Conservation (phyloP, 1,140 invertebrate species). For the Penaeus indicus region DNA sequence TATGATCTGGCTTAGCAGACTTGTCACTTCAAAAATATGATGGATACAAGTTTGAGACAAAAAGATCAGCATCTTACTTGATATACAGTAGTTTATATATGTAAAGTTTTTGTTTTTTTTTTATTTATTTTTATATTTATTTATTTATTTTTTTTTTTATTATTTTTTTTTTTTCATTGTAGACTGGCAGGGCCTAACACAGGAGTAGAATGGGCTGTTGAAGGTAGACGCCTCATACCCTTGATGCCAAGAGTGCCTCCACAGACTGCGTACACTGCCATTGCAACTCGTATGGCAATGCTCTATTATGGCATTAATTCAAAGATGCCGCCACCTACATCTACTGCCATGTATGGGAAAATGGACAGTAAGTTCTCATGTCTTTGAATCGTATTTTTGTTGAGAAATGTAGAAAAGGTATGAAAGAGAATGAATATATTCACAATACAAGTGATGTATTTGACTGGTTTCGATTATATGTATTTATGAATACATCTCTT, state of each 20-base stretch:
- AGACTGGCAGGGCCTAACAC: slow-evolving; percentile 86
- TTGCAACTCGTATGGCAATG: slow-evolving; percentile 81
- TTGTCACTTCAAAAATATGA: too few relatives aligned
- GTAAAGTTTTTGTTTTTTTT: neutral
- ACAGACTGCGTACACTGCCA: slow-evolving; percentile 82
- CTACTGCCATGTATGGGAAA: slow-evolving; percentile 66
- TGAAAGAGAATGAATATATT: too few relatives aligned
- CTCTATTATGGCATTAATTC: slow-evolving; percentile 73
- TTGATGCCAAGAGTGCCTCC: slow-evolving; percentile 84
- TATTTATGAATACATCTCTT: too few relatives aligned
- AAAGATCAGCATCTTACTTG: too few relatives aligned
- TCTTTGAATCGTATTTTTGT: neutral
- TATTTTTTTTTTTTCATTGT: slow-evolving; percentile 65
- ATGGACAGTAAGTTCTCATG: slow-evolving; percentile 57
- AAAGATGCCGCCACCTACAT: slow-evolving; percentile 70
- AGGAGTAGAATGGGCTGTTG: slow-evolving; percentile 86
- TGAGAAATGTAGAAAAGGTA: too few relatives aligned
- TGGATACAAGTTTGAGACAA: too few relatives aligned
- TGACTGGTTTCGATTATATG: too few relatives aligned
- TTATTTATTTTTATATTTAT: too few relatives aligned
- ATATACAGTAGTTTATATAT: neutral
- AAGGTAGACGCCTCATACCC: slow-evolving; percentile 85
- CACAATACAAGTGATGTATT: too few relatives aligned
- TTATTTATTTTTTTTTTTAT: too few relatives aligned
- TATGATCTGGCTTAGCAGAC: neutral